These are phyloP conservation scores for Willisornis vidua DNA, from an alignment of 2,113 vertebrate genomes.

Conservation along the genomic window DNA sequence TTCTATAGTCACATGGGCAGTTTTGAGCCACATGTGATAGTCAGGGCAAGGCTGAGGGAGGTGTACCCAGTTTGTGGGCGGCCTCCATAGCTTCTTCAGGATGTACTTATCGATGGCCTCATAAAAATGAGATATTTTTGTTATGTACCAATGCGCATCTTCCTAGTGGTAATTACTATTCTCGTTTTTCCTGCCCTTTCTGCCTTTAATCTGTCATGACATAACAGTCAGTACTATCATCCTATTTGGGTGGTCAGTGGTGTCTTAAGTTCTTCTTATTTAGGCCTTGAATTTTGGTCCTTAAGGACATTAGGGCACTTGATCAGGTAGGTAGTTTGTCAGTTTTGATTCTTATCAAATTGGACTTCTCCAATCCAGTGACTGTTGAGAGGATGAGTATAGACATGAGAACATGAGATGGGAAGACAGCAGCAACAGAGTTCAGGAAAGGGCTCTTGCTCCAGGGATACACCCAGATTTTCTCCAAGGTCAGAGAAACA, in stretches of 20 bases:
- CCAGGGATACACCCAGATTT: not conserved
- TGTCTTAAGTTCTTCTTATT: not conserved
- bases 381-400: not conserved
- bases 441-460: not conserved
- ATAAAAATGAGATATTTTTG: not conserved
- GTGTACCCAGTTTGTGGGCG: not conserved
- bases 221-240: not conserved
- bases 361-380: not conserved
- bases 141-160: not conserved
- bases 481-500: not conserved
- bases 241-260: not conserved
- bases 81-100: not conserved
- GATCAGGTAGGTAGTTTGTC: not conserved
- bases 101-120: fast-evolving
- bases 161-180: not conserved
- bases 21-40: not conserved
- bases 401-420: not conserved
- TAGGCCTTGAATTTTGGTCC: not conserved
- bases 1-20: not conserved
- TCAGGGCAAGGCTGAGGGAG: not conserved
- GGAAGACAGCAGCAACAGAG: not conserved
- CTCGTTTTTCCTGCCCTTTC: not conserved
- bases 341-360: not conserved
- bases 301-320: not conserved
- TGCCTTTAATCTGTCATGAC: not conserved